Base-by-base conservation (phyloP, 2,888 invertebrate genomes). In the Bombylius discolor region DNA sequence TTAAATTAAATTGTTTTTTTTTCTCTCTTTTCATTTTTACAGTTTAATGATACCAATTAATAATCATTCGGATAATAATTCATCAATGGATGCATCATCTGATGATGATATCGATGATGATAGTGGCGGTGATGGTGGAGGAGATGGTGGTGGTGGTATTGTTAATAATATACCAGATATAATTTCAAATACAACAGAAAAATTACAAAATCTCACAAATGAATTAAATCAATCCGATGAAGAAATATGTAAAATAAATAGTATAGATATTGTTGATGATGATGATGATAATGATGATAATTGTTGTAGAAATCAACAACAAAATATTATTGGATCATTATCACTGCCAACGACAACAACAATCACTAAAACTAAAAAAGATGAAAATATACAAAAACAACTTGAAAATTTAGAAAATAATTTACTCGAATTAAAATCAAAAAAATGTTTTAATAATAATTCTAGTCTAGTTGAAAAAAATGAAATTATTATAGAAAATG, bases 71-170 rank as follows among this genome's bases (percentile, higher is more conserved):
- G 69, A 67, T 60, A 68, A 69, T 58, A 72, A 70, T 60, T 72
- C 70, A 11, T 67, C 70, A 63, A 67, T 68, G 51, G 71, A 72
- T 59, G 67, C 67, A 49, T 66, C 68, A 50, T 67, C 69, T 5
- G 69, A 72, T 49, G 65, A 66, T 50, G 50, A 23, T 23, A 23
- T 23, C 23, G 23, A 23, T 23, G 23, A 23, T 23, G 3, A 23
- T 23, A 23, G 23, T 23, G 23, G 23, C 3, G 23, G 23, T 23
- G 23, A 3, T 23, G 23, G 23, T 23, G 23, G 23, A 2, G 23
- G 23, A 2, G 23, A 23, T 23, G 2, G 23, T 23, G 23, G 23
- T 23, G 23, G 23, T 23, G 23, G 23, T 23, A n/a, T n/a, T n/a
- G 23, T 23, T 23, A 23, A 23, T 23, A 23, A 23, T 49, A 64